A percentile compares a stretch with the other conserved stretches of the same genome.
These are phyloP conservation scores for Castor canadensis DNA, from an alignment of 2,113 vertebrate species.

Conservation along the genomic window DNA sequence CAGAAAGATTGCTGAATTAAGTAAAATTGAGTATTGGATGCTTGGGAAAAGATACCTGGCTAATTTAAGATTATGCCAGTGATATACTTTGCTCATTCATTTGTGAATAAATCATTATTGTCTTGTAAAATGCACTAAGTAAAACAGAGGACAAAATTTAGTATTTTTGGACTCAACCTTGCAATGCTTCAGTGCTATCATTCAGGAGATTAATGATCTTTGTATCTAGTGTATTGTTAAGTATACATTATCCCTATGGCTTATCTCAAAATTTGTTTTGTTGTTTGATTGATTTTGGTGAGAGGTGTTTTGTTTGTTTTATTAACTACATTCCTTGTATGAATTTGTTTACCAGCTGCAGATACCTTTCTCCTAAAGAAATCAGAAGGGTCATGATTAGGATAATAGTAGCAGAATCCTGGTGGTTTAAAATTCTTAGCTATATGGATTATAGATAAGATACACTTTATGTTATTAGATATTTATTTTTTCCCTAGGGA, in stretches of 20 bases:
- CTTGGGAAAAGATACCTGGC: neutral
- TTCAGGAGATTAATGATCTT: neutral
- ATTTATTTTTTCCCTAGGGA: neutral
- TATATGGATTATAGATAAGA: neutral
- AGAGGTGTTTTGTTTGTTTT: neutral
- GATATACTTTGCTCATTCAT: neutral
- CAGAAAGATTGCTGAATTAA: neutral
- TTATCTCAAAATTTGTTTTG: neutral
- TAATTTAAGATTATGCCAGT: neutral
- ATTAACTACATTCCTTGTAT: neutral
- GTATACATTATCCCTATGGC: neutral
- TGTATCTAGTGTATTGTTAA: neutral
- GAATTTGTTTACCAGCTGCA: neutral
- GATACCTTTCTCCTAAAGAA: neutral
- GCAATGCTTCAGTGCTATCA: neutral
- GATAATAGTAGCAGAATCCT: neutral
- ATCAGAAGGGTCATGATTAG: neutral
- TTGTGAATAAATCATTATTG: neutral
- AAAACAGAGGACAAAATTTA: neutral
- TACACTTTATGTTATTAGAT: neutral
- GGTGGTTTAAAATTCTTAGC: neutral
- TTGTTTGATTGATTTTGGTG: neutral
- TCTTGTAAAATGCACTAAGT: neutral
- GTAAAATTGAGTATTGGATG: neutral
- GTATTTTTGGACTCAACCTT: neutral